These are phyloP conservation scores for Bos taurus DNA, from an alignment of 2,113 vertebrate genomes.

Conservation along the genomic window DNA sequence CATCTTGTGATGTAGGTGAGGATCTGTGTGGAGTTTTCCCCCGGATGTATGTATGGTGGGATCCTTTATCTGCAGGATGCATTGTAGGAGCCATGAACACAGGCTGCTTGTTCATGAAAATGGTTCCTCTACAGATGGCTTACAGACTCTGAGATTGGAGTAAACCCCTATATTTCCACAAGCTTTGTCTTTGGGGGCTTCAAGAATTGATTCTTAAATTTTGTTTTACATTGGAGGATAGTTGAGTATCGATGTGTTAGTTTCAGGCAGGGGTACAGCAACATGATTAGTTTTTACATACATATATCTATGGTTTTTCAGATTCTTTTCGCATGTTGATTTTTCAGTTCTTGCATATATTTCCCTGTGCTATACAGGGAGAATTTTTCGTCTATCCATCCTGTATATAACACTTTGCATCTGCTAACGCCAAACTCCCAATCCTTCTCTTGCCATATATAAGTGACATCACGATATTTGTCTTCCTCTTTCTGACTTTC, in stretches of 20 bases:
- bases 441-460: neutral
- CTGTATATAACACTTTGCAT: neutral
- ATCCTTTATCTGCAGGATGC: neutral
- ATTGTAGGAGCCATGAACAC: too few relatives aligned
- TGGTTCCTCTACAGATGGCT: neutral
- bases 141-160: neutral
- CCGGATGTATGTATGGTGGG: neutral
- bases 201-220: neutral
- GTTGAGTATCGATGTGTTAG: neutral
- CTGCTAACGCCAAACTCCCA: fast-evolving
- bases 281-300: neutral
- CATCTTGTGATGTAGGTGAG: neutral
- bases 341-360: neutral
- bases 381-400: neutral
- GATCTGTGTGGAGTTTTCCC: neutral
- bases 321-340: fast-evolving
- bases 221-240: neutral
- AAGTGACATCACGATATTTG: neutral
- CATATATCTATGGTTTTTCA: fast-evolving
- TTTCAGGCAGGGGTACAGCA: neutral
- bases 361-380: neutral
- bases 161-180: neutral
- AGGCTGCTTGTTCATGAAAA: neutral
- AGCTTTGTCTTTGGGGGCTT: neutral
- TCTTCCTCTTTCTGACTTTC: neutral